Evolutionary conservation across 2,113 vertebrate genomes (phyloP).

Genomic region (Hirundichthys speculiger): DNA sequence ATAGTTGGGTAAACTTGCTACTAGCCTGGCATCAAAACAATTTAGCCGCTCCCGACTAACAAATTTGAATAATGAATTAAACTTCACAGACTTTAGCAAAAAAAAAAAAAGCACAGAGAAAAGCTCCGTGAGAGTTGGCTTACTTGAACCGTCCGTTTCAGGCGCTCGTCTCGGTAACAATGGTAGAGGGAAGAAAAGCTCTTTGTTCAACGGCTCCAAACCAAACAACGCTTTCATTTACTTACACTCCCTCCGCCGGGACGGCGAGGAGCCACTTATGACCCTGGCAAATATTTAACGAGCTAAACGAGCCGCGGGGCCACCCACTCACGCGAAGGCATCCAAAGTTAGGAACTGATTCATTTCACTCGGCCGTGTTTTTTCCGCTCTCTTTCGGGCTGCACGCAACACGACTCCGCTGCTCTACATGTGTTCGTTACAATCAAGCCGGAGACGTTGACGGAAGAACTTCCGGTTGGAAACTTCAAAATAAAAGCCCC

Average conservation of each 20-base stretch:
- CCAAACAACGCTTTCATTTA: conserved; percentile 49
- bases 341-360: background rate
- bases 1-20: conserved; percentile 12
- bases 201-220: conserved; percentile 63
- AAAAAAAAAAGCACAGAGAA: background rate
- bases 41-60: background rate
- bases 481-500: conserved; percentile 37
- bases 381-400: background rate
- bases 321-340: background rate
- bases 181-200: conserved; percentile 56
- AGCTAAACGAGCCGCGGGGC: background rate
- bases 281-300: background rate
- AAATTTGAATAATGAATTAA: too few species aligned
- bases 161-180: conserved; percentile 53
- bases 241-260: conserved; percentile 8
- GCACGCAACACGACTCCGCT: background rate
- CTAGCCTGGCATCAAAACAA: background rate
- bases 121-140: background rate
- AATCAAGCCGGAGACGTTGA: background rate
- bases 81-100: too few species aligned
- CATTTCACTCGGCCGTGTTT: conserved; percentile 17
- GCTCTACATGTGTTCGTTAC: background rate
- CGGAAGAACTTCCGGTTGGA: conserved; percentile 15
- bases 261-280: conserved; percentile 1
- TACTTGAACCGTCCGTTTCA: conserved; percentile 36